Percentiles rank a stretch among this genome's conserved stretches.
Evolutionary conservation across 2,797 vertebrate genomes (phyloP).

Genomic region (Chelon labrosus): DNA sequence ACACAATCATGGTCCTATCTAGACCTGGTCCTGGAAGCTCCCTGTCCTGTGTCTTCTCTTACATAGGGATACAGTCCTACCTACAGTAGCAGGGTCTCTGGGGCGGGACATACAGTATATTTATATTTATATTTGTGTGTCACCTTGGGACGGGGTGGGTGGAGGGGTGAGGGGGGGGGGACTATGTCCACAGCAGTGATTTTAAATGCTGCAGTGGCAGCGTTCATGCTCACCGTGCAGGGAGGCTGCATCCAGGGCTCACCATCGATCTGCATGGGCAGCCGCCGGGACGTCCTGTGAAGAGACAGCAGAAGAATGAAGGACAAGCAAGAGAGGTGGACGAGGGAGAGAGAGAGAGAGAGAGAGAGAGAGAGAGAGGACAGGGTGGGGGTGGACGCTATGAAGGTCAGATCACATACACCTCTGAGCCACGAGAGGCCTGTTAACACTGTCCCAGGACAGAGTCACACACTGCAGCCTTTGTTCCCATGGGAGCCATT

Average conservation of each 20-base stretch:
- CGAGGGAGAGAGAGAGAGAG: neutral
- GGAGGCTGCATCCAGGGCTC: conserved; percentile 98
- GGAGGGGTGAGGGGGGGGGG: no score
- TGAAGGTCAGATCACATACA: conserved; percentile 71
- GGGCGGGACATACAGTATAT: no score
- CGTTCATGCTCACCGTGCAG: conserved; percentile 87
- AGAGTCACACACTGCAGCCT: conserved; percentile 79
- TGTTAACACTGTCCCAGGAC: conserved; percentile 73
- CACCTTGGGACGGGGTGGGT: no score
- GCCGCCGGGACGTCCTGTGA: conserved; percentile 90
- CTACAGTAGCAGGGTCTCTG: no score
- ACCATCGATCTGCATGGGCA: conserved; percentile 98
- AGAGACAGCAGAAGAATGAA: conserved; percentile 22
- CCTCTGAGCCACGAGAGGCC: conserved; percentile 67
- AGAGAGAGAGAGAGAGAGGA: conserved; percentile 2
- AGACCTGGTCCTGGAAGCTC: no score
- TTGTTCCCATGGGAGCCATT: conserved; percentile 82
- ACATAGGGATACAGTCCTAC: no score
- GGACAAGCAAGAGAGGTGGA: neutral
- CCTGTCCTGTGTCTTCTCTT: no score
- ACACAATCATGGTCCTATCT: no score
- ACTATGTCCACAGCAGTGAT: neutral
- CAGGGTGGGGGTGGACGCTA: conserved; percentile 30
- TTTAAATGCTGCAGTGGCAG: neutral
- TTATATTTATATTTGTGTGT: no score